These are phyloP conservation scores for Sylvilagus floridanus DNA, from an alignment of 2,797 vertebrate species.

Conservation along the genomic window DNA sequence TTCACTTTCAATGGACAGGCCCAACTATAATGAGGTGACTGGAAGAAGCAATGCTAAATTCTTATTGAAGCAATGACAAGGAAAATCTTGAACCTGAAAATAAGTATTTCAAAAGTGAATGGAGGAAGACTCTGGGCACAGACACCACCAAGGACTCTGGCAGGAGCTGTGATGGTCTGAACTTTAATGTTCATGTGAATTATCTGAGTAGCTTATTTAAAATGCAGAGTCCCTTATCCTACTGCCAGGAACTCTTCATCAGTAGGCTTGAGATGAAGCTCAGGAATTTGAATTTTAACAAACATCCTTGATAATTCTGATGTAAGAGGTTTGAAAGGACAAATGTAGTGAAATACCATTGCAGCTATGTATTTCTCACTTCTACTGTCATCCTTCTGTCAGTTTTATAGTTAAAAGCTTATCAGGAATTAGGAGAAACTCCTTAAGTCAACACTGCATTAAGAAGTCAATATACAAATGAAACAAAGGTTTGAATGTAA, in stretches of 20 bases:
- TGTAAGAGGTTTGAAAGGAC: not conserved
- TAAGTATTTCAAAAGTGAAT: not conserved
- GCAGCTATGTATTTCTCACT: not conserved
- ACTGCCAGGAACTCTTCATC: slow-evolving; percentile 2
- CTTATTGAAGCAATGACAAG: not conserved
- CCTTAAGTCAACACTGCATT: not conserved
- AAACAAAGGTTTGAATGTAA: not conserved
- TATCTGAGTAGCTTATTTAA: not conserved
- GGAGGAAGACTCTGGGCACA: not conserved
- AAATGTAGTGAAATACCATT: not conserved
- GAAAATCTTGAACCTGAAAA: not conserved
- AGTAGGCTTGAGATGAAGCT: not conserved
- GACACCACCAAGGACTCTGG: not conserved
- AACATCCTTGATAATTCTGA: not conserved
- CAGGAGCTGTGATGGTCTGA: not conserved
- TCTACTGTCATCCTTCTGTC: not conserved
- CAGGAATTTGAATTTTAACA: slow-evolving; percentile 22
- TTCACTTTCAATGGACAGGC: not conserved
- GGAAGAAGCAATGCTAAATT: not conserved
- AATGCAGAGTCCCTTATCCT: not conserved
- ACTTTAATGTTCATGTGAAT: not conserved
- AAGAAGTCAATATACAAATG: not conserved
- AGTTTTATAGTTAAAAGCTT: not conserved
- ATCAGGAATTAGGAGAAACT: not conserved
- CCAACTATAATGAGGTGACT: not conserved